phyloP scores from a whole-genome alignment of 37 sponge, comb jelly and placozoan species.

The Crambe crambe region DNA sequence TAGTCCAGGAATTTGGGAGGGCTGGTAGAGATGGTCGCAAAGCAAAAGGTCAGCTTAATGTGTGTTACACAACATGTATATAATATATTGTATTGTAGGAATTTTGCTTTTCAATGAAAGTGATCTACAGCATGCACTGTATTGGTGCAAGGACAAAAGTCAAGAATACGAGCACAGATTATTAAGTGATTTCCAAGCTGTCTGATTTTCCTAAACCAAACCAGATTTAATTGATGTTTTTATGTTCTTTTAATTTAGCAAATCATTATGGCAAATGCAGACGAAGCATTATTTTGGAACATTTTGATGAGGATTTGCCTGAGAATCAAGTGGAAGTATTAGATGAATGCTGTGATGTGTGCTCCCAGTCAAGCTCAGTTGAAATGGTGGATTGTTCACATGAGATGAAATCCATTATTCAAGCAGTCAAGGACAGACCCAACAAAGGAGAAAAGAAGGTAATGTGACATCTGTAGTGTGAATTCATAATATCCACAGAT shows the following conservation, averaged over 20 bases:
- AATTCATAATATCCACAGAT: slow-evolving; percentile 1
- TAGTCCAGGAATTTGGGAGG: slow-evolving; percentile 48
- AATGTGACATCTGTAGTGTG: not conserved
- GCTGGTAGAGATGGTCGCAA: slow-evolving; percentile 46
- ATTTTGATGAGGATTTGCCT: too few species aligned
- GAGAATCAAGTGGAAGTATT: not conserved
- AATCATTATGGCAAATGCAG: too few species aligned
- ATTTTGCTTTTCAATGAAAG: slow-evolving; percentile 19
- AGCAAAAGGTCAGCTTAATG: slow-evolving; percentile 22
- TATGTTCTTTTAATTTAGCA: too few species aligned
- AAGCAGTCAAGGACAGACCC: slow-evolving; percentile 18
- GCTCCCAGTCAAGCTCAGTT: not conserved
- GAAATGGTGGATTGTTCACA: slow-evolving; percentile 6
- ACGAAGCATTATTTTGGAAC: too few species aligned
- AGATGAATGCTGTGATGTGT: slow-evolving; percentile 31
- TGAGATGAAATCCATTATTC: slow-evolving; percentile 9
- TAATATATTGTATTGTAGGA: not conserved
- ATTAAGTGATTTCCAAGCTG: too few species aligned
- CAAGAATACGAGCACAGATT: not conserved
- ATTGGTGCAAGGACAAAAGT: slow-evolving; percentile 19
- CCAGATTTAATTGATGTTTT: too few species aligned
- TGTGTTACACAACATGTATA: not conserved
- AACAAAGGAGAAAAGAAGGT: slow-evolving; percentile 46
- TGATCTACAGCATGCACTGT: slow-evolving; percentile 23
- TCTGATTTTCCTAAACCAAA: too few species aligned